phyloP scores from a whole-genome alignment of 2,888 invertebrate species.

The Pristionchus japonicus region DNA sequence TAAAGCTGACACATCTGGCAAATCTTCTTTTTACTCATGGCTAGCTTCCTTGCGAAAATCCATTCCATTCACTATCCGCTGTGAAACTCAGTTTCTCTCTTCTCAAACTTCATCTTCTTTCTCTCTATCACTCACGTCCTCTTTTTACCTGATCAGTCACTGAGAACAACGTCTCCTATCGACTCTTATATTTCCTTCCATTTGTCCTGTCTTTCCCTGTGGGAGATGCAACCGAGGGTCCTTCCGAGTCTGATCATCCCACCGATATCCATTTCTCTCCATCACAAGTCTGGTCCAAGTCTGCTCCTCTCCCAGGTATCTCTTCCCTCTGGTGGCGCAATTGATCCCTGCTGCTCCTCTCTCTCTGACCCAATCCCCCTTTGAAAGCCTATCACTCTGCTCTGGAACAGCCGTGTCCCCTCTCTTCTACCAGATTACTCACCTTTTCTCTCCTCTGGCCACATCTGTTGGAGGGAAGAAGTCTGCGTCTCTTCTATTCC shows the following conservation, averaged over 20 bases:
- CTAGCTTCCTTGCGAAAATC: no score
- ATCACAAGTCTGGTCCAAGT: constrained; percentile 3
- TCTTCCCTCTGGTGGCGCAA: constrained; percentile 23
- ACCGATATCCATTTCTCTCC: no score
- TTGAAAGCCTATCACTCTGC: background rate
- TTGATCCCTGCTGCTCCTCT: background rate
- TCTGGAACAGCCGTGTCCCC: constrained; percentile 39
- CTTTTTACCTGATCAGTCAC: background rate
- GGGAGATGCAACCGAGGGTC: background rate
- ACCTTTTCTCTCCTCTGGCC: constrained; percentile 32
- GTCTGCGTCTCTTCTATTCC: background rate
- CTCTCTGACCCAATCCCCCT: constrained; percentile 12
- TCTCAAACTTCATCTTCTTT: no score
- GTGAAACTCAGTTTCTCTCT: background rate
- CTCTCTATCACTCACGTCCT: background rate
- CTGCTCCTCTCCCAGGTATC: background rate
- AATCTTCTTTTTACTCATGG: background rate
- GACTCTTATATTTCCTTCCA: background rate
- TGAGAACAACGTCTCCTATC: background rate
- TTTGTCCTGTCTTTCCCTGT: background rate
- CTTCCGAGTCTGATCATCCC: background rate
- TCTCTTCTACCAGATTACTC: constrained; percentile 41
- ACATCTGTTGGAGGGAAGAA: constrained; percentile 4
- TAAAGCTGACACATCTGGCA: background rate
- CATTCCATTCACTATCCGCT: no score